Evolutionary conservation across 2,888 invertebrate species (phyloP), one percentile per base, ranked within the genome.

Genomic region (Synanthedon myopaeformis): DNA sequence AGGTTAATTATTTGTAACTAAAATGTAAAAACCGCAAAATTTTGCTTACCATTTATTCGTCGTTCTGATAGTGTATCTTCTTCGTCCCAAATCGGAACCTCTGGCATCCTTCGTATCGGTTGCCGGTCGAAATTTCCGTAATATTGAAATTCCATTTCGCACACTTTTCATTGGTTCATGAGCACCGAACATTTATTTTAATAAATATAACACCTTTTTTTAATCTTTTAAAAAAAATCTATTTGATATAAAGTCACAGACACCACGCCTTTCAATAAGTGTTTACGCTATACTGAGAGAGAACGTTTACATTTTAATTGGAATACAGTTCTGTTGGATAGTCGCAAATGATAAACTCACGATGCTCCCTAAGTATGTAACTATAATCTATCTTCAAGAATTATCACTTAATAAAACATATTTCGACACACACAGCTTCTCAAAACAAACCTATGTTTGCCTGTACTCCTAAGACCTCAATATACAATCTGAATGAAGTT

Each of bases 61-160:
- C 86, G 72, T 66, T 86, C 84, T 12, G 84, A 81, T 13, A 86
- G 73, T 2, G 73, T 86, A 57, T 86, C 86, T 56, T 86, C 86
- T 61, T 87, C 86, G 42, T 87, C 86, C 86, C 86, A 86, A 74
- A 82, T 77, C 1, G 85, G 86, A 55, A 78, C 78, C 17, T 86
- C 86, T 45, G 74, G 72, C 49, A 74, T 63, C 58, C 79, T 66
- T 48, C 79, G 73, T 52, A 67, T 66, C 52, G 74, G 66, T 49
- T 70, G 66, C 11, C 79, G 73, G 35, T 84, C 81, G 58, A 76
- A 82, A 61, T 79, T 79, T 41, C 82, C 82, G 61, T 81, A 84
- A 64, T 81, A 84, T 67, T 87, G 86, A 58, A 84, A 87, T 70
- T 87, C 86, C 86, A 87, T 86, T 45, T 58, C 52, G 55, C 63